A percentile compares a stretch with the other conserved stretches of the same genome.
phyloP scores from a whole-genome alignment of 2,113 vertebrate genomes.

The Nothocercus julius region DNA sequence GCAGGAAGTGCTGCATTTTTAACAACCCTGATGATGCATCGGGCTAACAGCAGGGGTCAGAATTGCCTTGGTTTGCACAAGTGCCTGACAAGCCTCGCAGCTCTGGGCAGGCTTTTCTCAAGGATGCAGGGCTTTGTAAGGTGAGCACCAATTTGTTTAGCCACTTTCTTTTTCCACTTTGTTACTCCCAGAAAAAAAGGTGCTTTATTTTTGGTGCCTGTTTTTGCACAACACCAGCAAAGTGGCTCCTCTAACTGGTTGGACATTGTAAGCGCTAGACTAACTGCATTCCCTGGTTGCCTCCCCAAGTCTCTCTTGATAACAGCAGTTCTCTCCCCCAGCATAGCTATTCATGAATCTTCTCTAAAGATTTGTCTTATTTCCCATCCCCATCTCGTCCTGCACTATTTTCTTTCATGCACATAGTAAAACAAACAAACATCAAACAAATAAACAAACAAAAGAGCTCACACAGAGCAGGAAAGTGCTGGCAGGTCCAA shows the following conservation, averaged over 20 bases:
- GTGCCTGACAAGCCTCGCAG: background rate
- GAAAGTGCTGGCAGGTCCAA: background rate
- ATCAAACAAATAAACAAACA: background rate
- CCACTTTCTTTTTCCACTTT: background rate
- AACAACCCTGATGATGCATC: background rate
- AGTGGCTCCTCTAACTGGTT: background rate
- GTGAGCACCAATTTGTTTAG: background rate
- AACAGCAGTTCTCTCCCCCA: background rate
- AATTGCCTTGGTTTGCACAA: constrained; percentile 39
- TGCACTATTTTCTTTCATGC: background rate
- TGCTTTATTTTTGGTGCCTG: background rate
- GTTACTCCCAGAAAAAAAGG: background rate
- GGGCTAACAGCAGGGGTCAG: constrained; percentile 53
- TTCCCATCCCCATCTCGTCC: background rate
- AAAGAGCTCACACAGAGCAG: background rate
- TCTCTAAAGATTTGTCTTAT: background rate
- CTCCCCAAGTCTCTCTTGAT: background rate
- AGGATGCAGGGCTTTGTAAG: background rate
- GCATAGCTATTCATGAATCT: rapidly evolving
- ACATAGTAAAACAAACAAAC: no score
- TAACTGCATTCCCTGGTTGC: background rate
- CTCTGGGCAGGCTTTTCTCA: background rate
- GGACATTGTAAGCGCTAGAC: background rate
- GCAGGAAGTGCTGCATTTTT: background rate
- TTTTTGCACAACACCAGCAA: background rate